Base-by-base conservation (phyloP, 2,113 vertebrate species). In the Syrrhaptes paradoxus region DNA sequence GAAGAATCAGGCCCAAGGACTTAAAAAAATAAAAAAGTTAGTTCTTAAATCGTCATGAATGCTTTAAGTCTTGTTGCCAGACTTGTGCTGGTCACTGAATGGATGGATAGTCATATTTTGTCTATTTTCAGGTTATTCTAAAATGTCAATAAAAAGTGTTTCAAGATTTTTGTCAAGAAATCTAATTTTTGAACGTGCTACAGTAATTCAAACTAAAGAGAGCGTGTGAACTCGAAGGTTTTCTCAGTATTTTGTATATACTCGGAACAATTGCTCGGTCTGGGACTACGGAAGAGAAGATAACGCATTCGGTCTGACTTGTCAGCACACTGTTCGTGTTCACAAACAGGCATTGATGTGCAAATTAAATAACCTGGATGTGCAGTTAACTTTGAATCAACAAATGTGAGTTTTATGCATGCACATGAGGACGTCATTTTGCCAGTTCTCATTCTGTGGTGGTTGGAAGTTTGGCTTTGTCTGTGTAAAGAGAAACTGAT, bases 241-340 rank as follows among this genome's bases (percentile, higher is more conserved):
- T 91, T 91, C 93, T 95, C 94, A 92, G 82, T 84, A 49, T 96
- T 92, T 57, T 97, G 96, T 96, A 96, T 32, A 96, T 96, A 95
- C 76, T 94, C 85, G n/a, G 88, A 73, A 49, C 70, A 41, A 34
- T 77, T 43, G 85, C 79, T 95, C 65, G 2, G 61, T 89, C 90
- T 92, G 94, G 92, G 95, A 91, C 81, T 66, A 7, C 13, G 7
- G 91, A 62, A 31, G 86, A 94, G 93, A 70, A 70, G 91, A 65
- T 13, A 8, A 19, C 28, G 12, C 59, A 4, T 54, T 72, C 13
- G 63, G 41, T 75, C 75, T 94, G 91, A 52, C 76, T 16, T 21
- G 85, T 43, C 86, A 22, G 80, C 93, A 57, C 72, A 12, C 89
- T 52, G 73, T 8, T 85, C 28, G 71, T 54, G 78, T 83, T 83